Conservation (phyloP, 2,797 vertebrate genomes). For the Clarias fuscus region DNA sequence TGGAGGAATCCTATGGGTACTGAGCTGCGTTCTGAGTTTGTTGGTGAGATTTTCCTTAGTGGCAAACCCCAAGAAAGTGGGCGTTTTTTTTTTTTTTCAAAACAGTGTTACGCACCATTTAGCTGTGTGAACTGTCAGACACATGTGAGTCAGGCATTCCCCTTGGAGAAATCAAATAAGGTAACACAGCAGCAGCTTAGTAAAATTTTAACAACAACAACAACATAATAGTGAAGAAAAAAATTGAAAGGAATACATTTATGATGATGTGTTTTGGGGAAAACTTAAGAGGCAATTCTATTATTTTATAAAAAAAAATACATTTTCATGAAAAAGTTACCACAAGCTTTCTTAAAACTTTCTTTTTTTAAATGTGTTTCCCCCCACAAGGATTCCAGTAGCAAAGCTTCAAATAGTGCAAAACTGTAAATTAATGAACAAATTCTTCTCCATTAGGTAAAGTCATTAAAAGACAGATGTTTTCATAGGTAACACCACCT, state of each 20-base stretch:
- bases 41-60: background rate
- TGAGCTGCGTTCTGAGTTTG: background rate
- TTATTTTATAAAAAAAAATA: background rate
- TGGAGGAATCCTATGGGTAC: slow-evolving; percentile 22
- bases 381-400: background rate
- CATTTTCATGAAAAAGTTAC: background rate
- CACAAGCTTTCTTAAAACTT: background rate
- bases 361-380: background rate
- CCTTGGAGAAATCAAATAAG: slow-evolving; percentile 60
- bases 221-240: slow-evolving; percentile 43
- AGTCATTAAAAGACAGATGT: background rate
- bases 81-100: slow-evolving; percentile 5
- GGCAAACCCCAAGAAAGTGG: background rate
- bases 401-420: background rate
- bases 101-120: slow-evolving; percentile 49
- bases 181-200: slow-evolving; percentile 65
- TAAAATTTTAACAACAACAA: slow-evolving; percentile 62
- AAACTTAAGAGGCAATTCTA: background rate
- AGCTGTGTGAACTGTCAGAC: slow-evolving; percentile 54
- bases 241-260: background rate
- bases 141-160: slow-evolving; percentile 47
- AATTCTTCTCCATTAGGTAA: background rate
- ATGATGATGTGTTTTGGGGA: background rate
- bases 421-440: background rate
- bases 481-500: background rate